phyloP scores from a whole-genome alignment of 92 coral and sea anemone genomes.

The Porites rus region DNA sequence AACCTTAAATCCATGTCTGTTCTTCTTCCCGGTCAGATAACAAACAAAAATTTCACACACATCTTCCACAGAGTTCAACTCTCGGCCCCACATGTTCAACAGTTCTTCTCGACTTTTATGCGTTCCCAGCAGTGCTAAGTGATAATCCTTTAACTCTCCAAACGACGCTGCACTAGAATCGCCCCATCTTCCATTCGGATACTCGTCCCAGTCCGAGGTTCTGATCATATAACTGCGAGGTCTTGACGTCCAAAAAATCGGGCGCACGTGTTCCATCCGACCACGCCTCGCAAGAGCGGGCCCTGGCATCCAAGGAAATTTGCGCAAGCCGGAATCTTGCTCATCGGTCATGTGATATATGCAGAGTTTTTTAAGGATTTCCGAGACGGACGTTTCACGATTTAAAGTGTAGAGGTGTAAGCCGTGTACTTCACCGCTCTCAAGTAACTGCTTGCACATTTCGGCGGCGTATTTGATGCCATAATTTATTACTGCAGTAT shows the following conservation, averaged over 20 bases:
- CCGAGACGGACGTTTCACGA: slow-evolving; percentile 65
- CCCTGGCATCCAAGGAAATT: slow-evolving; percentile 74
- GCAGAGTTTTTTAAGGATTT: slow-evolving; percentile 60
- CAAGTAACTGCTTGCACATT: slow-evolving; percentile 73
- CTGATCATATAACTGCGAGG: slow-evolving; percentile 89
- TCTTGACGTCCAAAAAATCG: slow-evolving; percentile 91
- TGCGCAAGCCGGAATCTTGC: slow-evolving; percentile 34
- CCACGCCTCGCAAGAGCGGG: slow-evolving; percentile 70
- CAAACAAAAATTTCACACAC: slow-evolving; percentile 80
- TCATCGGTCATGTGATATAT: slow-evolving; percentile 39
- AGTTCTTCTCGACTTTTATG: slow-evolving; percentile 54
- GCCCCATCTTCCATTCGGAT: slow-evolving; percentile 91
- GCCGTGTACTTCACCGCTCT: slow-evolving; percentile 76
- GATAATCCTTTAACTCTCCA: slow-evolving; percentile 87
- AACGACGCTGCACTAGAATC: slow-evolving; percentile 86
- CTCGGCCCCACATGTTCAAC: slow-evolving; percentile 86
- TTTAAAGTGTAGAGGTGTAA: slow-evolving; percentile 85
- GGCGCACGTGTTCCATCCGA: slow-evolving; percentile 76
- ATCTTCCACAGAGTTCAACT: slow-evolving; percentile 67
- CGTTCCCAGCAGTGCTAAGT: slow-evolving; percentile 73
- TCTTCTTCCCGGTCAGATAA: slow-evolving; percentile 80
- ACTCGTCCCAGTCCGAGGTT: slow-evolving; percentile 89
- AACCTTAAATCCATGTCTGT: slow-evolving; percentile 79
- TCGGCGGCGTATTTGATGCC: slow-evolving; percentile 76
- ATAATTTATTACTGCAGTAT: slow-evolving; percentile 59